phyloP scores from a whole-genome alignment of 2,113 vertebrate species.

The Xerus inauris region DNA sequence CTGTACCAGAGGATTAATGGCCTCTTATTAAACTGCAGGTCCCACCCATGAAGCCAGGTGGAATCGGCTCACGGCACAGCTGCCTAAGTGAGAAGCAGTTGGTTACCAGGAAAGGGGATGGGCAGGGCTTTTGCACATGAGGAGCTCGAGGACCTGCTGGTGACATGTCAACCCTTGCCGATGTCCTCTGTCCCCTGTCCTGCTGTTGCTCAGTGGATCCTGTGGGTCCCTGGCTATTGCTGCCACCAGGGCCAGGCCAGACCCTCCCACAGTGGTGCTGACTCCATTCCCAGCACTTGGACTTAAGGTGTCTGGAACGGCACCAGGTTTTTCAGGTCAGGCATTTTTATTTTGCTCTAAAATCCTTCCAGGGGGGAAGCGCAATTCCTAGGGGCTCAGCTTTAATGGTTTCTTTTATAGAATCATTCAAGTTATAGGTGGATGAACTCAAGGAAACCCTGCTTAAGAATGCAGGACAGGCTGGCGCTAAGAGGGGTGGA shows the following conservation, averaged over 20 bases:
- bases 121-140: neutral
- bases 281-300: neutral
- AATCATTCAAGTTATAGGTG: slow-evolving; percentile 85
- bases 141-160: neutral
- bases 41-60: neutral
- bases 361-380: slow-evolving; percentile 84
- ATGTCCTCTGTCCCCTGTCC: too few relatives aligned
- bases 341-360: slow-evolving; percentile 87
- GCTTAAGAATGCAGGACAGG: slow-evolving; percentile 85
- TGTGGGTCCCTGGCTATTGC: neutral
- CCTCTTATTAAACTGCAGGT: neutral
- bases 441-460: slow-evolving; percentile 87
- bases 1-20: neutral
- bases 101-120: too few relatives aligned
- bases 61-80: neutral
- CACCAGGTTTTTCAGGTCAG: slow-evolving; percentile 74
- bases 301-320: slow-evolving; percentile 66
- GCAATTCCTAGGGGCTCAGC: slow-evolving; percentile 80
- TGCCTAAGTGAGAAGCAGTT: neutral
- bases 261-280: neutral
- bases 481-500: slow-evolving; percentile 63
- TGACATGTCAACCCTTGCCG: too few relatives aligned
- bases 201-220: neutral
- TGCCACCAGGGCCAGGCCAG: neutral
- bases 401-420: slow-evolving; percentile 86